Evolutionary conservation across 2,113 vertebrate species (phyloP).

Genomic region (Sinocyclocheilus grahami): DNA sequence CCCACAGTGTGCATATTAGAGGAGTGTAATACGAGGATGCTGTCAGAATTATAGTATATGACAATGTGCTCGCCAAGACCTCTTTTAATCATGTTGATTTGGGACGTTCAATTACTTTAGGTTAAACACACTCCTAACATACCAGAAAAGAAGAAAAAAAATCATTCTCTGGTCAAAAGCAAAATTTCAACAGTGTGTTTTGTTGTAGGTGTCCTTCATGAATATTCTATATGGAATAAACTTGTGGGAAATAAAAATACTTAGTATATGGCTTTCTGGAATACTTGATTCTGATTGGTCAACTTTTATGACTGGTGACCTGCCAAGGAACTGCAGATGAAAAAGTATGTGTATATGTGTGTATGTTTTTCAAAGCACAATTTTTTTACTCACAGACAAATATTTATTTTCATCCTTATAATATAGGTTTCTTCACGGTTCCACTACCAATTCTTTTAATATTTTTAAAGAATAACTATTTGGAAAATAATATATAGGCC

Average conservation of each 20-base stretch:
- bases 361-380: too few relatives aligned
- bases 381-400: too few relatives aligned
- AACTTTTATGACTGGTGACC: too few relatives aligned
- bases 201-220: not conserved
- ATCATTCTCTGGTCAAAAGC: not conserved
- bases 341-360: too few relatives aligned
- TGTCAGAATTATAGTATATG: not conserved
- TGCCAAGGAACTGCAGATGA: too few relatives aligned
- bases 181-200: not conserved
- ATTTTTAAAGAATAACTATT: too few relatives aligned
- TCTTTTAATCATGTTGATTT: conserved; percentile 1
- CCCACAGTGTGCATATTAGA: conserved; percentile 2
- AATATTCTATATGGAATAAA: not conserved
- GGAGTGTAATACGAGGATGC: not conserved
- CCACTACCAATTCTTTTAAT: too few relatives aligned
- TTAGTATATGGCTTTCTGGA: not conserved
- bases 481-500: too few relatives aligned
- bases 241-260: not conserved
- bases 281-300: not conserved
- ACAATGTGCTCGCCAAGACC: not conserved
- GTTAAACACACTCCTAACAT: not conserved
- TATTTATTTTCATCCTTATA: too few relatives aligned
- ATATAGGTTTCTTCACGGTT: too few relatives aligned
- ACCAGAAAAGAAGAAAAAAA: not conserved
- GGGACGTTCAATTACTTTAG: not conserved